Base-by-base conservation (phyloP, 1,140 invertebrate genomes). In the Berghia stephanieae region DNA sequence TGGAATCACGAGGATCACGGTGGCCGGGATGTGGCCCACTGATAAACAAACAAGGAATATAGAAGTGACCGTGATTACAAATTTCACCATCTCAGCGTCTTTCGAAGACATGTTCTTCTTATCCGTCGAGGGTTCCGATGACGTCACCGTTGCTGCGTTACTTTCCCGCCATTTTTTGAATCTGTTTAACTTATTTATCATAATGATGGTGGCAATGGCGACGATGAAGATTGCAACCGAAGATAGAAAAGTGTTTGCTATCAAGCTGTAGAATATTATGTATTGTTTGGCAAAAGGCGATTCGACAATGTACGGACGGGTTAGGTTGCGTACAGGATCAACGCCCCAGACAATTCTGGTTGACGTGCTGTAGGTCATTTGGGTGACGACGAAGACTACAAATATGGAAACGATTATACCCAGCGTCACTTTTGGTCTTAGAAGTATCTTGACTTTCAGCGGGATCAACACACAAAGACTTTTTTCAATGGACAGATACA, bases 81-180 rank as follows among this genome's bases (percentile, higher is more conserved):
- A 55, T 55, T 40, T 73, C 1, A 38, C 6, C 16, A 55, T 24
- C 40, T 73, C 70, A 31, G 0, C 5, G n/a, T 73, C 49, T 31
- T 34, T 55, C 24, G 27, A 18, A 1, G 70, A 73, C 1, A 55
- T 38, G 8, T n/a, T 21, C 13, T 55, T 13, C n/a, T 21, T 6
- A 13, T 3, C 18, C 5, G 2, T 2, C 38, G 36, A 2, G 18
- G 36, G 13, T n/a, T 13, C 4, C n/a, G 38, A 24, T 24, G 69
- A 46, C 16, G 49, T 31, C n/a, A 36, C 24, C 36, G 44, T 44
- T 36, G 13, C 68, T 44, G 27, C 3, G 68, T 24, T 2, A 36
- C 46, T n/a, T n/a, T n/a, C n/a, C n/a, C 70, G 43, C 70, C 70
- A 73, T n/a, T 73, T 55, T 38, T 49, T 36, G 24, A 40, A 34